phyloP scores from a whole-genome alignment of 2,888 invertebrate species.

The Itoplectis maculator region DNA sequence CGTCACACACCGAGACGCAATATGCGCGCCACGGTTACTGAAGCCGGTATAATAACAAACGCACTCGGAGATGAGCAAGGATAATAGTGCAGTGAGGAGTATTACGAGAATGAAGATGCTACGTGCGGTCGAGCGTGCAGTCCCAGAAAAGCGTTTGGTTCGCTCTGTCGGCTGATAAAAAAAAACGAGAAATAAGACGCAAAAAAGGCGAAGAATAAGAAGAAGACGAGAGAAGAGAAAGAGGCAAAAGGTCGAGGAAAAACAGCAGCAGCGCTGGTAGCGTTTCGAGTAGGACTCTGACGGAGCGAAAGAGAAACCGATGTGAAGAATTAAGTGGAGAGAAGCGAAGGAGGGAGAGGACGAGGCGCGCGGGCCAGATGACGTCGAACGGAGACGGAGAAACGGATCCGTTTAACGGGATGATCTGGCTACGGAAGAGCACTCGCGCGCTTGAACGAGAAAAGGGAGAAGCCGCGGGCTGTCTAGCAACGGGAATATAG shows the following conservation, averaged over 20 bases:
- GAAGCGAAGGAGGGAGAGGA: constrained; percentile 33
- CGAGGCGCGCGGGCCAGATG: constrained; percentile 50
- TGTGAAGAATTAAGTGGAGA: constrained; percentile 70
- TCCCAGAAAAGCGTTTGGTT: constrained; percentile 82
- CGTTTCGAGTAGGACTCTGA: constrained; percentile 64
- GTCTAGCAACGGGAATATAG: constrained; percentile 42
- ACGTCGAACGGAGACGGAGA: constrained; percentile 66
- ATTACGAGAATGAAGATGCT: constrained; percentile 64
- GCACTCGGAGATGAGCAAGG: constrained; percentile 64
- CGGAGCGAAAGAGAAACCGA: constrained; percentile 71
- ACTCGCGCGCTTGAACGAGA: constrained; percentile 57
- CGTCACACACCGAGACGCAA: constrained; percentile 65
- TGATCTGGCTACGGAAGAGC: constrained; percentile 76
- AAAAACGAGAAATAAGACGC: constrained; percentile 67
- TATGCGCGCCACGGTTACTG: constrained; percentile 11
- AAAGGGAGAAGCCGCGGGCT: constrained; percentile 60
- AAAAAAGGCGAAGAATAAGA: constrained; percentile 45
- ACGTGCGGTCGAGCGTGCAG: constrained; percentile 72
- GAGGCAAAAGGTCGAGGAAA: constrained; percentile 58
- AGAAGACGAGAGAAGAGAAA: constrained; percentile 52
- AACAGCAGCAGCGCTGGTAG: constrained; percentile 64
- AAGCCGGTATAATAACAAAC: constrained; percentile 61
- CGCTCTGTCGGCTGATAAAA: constrained; percentile 75
- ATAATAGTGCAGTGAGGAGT: constrained; percentile 57
- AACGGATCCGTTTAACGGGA: constrained; percentile 83